Evolutionary conservation across 1,140 invertebrate genomes (phyloP), one percentile per base, ranked within the genome.

Genomic region (Brachionus sp.): DNA sequence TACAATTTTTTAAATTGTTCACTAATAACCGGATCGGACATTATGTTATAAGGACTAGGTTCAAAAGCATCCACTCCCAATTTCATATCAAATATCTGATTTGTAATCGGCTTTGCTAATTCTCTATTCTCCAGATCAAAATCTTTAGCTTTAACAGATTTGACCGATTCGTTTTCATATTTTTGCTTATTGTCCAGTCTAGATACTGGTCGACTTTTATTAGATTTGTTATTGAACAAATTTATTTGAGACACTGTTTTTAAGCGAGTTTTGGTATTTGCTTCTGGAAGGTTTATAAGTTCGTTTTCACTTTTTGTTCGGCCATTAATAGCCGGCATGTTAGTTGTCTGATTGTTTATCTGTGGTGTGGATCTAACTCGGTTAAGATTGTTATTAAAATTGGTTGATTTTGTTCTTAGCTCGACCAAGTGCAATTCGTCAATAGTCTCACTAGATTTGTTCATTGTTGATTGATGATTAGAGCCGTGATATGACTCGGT

Each of bases 11-110:
- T 35, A 44, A 80, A 80, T 37, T 80, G 77, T 66, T 80, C 77
- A 57, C 50, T 80, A 42, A 80, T 80, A 62, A 80, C 77, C 62
- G 77, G 77, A 80, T 80, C 77, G 50, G 77, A 80, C 77, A 80
- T 80, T 23, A 80, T 80, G 19, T 80, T 80, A 62, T 80, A 80
- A 23, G 77, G 77, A 80, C 62, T 80, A 66, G 77, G 50, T 37
- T 80, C 77, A 80, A 80, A 80, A 6, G 16, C 35, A 16, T 80
- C 77, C 12, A 62, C n/a, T 19, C 50, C 50, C 50, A 57, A 42
- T 23, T 80, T 80, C 16, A 39, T 62, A 57, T 80, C 77, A 62
- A 46, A 46, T 46, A 44, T 75, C 25, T 25, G 23, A 10, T 46
- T 46, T 29, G 23, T 25, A 9, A 75, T 19, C 25, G 25, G 12